These are phyloP conservation scores for Eira barbara DNA, from an alignment of 2,113 vertebrate genomes.

Conservation along the genomic window DNA sequence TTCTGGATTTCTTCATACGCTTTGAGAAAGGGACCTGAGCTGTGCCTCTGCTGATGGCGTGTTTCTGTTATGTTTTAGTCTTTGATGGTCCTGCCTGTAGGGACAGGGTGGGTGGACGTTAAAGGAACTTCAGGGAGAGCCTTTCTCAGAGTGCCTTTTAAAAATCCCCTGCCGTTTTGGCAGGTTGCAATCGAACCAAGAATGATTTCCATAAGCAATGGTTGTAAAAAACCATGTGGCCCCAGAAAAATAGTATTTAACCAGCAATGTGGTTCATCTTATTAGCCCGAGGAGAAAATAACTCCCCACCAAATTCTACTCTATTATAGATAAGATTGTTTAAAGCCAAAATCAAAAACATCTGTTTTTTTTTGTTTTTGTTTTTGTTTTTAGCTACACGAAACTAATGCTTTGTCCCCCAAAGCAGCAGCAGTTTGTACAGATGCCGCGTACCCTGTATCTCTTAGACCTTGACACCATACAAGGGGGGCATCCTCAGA, in stretches of 20 bases:
- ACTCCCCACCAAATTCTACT: background rate
- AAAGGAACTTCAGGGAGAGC: background rate
- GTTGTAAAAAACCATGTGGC: background rate
- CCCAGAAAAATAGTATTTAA: conserved; percentile 11
- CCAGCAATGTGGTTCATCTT: background rate
- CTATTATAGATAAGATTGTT: background rate
- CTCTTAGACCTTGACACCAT: conserved; percentile 50
- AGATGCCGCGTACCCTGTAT: background rate
- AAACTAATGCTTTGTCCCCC: background rate
- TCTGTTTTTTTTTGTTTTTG: background rate
- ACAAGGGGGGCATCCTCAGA: conserved; percentile 44
- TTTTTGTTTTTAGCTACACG: background rate
- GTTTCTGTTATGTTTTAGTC: background rate
- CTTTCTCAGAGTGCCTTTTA: background rate
- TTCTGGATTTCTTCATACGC: background rate
- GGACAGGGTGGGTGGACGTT: background rate
- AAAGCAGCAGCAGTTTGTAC: background rate
- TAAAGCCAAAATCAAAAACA: background rate
- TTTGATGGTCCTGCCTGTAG: fast-evolving
- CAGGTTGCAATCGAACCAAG: background rate
- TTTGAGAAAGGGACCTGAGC: background rate
- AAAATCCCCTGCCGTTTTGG: background rate
- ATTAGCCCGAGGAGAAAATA: background rate
- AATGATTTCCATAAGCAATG: background rate
- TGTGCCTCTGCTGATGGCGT: background rate